Conservation (phyloP, 1,140 invertebrate genomes). For the Drosophila pseudoobscura region DNA sequence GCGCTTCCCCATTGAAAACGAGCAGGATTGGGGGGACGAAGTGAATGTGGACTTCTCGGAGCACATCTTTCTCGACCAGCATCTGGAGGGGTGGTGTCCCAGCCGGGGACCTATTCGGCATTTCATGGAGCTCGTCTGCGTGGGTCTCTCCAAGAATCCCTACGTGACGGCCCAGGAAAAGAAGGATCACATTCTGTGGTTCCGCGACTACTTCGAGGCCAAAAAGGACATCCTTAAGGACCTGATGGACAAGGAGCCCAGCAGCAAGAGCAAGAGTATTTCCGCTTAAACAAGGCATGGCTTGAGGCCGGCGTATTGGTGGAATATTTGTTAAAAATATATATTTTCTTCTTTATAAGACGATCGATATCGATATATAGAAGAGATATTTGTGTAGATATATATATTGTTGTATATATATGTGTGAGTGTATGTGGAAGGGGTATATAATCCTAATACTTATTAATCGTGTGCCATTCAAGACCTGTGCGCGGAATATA, state of each 20-base stretch:
- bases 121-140: conserved; percentile 98
- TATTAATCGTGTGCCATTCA: conserved; percentile 16
- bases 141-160: conserved; percentile 97
- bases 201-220: conserved; percentile 93
- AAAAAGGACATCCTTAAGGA: conserved; percentile 89
- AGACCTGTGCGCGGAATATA: conserved; percentile 64
- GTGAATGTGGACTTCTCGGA: conserved; percentile 92
- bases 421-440: conserved; percentile 24
- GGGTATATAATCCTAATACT: conserved; percentile 59
- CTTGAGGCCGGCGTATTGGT: conserved; percentile 12
- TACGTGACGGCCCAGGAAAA: conserved; percentile 95
- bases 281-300: conserved; percentile 27
- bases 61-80: conserved; percentile 95
- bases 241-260: conserved; percentile 58
- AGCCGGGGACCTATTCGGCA: conserved; percentile 93
- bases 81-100: conserved; percentile 95
- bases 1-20: conserved; percentile 99
- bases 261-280: conserved; percentile 41
- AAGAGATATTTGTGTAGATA: conserved; percentile 23
- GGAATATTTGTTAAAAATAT: conserved; percentile 76
- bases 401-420: conserved; percentile 47
- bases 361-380: conserved; percentile 31
- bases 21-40: conserved; percentile 94
- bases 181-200: conserved; percentile 96
- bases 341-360: conserved; percentile 65